Evolutionary conservation across 2,888 invertebrate genomes (phyloP), one percentile per base, ranked within the genome.

Genomic region (Hyalella azteca): DNA sequence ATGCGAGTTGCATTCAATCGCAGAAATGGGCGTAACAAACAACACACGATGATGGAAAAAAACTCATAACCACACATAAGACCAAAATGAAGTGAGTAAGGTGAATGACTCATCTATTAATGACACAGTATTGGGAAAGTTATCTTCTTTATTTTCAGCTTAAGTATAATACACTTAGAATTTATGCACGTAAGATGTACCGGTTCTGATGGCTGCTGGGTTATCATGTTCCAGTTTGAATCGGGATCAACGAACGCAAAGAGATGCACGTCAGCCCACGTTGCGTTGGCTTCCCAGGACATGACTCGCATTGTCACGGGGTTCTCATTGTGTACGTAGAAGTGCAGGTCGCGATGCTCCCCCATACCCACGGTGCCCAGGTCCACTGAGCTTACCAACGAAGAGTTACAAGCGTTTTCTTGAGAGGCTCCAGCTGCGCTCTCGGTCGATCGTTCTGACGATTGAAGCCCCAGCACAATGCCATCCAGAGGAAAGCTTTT

Each of bases 241-340:
- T 29, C 66, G 5, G 66, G 32, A 82, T 87, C 89, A 85, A 90
- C 90, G 86, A 93, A 92, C 49, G 81, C 82, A 79, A 84, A 81
- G n/a, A 85, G 82, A 78, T 85, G 85, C 29, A 85, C 82, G 73
- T 89, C 89, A 2, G 91, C 90, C 84, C 90, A 90, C 7, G 91
- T 90, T 86, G 91, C 89, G 85, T 92, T 91, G 36, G 84, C 79
- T 59, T 90, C 90, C 89, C 92, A 90, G 48, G 90, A 90, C 84
- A 89, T 90, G 84, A 93, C 86, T 81, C 90, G 90, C 85, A 94
- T 91, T 86, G 91, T 90, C 41, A 94, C 91, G 15, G 94, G 94
- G 88, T 94, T 94, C 84, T 91, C 90, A 88, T 95, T 95, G 85
- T 92, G 89, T 48, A 94, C 87, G 41, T 93, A 91, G 88, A 94